Conservation (phyloP, 1,140 invertebrate genomes). For the Drosophila tsacasi region DNA sequence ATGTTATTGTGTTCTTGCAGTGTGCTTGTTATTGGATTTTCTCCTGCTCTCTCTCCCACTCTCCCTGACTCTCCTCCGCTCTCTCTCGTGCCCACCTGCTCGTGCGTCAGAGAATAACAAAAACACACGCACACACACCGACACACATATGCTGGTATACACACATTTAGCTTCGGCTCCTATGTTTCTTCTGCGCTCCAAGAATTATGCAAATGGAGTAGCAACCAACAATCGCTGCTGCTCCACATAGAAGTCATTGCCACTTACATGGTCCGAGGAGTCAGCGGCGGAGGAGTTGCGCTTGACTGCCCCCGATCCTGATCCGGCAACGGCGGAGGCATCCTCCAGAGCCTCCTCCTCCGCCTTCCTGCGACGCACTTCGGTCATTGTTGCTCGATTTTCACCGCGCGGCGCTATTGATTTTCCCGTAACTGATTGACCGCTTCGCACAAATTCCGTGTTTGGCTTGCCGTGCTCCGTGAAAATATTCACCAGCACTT, state of each 20-base stretch:
- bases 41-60: slow-evolving; percentile 23
- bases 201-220: slow-evolving; percentile 64
- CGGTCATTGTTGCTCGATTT: slow-evolving; percentile 54
- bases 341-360: slow-evolving; percentile 62
- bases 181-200: slow-evolving; percentile 58
- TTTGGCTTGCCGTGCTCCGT: slow-evolving; percentile 19
- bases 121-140: slow-evolving; percentile 60
- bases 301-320: slow-evolving; percentile 43
- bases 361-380: slow-evolving; percentile 78
- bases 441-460: slow-evolving; percentile 14
- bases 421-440: slow-evolving; percentile 21
- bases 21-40: slow-evolving; percentile 75
- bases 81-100: slow-evolving; percentile 67
- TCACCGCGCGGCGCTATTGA: slow-evolving; percentile 26
- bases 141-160: slow-evolving; percentile 57
- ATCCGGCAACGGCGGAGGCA: slow-evolving; percentile 22
- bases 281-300: slow-evolving; percentile 78
- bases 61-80: slow-evolving; percentile 26
- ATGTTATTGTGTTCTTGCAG: slow-evolving; percentile 26
- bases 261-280: slow-evolving; percentile 85
- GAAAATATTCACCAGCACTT: slow-evolving; percentile 32
- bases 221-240: slow-evolving; percentile 29
- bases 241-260: slow-evolving; percentile 45
- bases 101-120: slow-evolving; percentile 79
- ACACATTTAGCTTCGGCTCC: slow-evolving; percentile 41